Evolutionary conservation across 2,797 vertebrate genomes (phyloP).

Genomic region (Leucoraja ocellata): DNA sequence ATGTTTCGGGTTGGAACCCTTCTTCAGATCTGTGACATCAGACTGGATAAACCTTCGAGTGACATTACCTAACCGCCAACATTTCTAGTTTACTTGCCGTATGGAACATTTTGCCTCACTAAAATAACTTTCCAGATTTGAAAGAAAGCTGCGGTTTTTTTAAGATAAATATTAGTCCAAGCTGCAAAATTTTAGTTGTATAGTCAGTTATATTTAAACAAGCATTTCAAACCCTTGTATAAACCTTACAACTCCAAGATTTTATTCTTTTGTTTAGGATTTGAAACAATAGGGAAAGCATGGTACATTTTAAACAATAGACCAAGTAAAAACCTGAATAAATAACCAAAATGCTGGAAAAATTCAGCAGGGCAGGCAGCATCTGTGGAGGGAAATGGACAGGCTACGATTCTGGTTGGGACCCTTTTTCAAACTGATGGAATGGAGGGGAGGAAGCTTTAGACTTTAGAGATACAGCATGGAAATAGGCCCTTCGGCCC

Average conservation of each 20-base stretch:
- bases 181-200: background rate
- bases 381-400: too few relatives aligned
- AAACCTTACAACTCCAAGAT: background rate
- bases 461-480: too few relatives aligned
- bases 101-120: background rate
- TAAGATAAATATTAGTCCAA: constrained; percentile 27
- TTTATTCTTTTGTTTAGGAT: background rate
- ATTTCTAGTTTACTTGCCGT: background rate
- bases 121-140: background rate
- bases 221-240: background rate
- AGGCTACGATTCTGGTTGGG: too few relatives aligned
- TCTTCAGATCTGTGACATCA: background rate
- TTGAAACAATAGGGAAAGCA: background rate
- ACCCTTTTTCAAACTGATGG: too few relatives aligned
- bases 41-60: background rate
- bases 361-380: too few relatives aligned
- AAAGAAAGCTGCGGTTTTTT: background rate
- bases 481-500: too few relatives aligned
- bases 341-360: too few relatives aligned
- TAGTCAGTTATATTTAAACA: background rate
- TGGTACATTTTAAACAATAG: background rate
- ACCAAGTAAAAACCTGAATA: background rate
- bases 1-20: too few relatives aligned
- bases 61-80: background rate
- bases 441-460: too few relatives aligned